Evolutionary conservation across 2,797 vertebrate genomes (phyloP).

Genomic region (Meriones psammophilus): DNA sequence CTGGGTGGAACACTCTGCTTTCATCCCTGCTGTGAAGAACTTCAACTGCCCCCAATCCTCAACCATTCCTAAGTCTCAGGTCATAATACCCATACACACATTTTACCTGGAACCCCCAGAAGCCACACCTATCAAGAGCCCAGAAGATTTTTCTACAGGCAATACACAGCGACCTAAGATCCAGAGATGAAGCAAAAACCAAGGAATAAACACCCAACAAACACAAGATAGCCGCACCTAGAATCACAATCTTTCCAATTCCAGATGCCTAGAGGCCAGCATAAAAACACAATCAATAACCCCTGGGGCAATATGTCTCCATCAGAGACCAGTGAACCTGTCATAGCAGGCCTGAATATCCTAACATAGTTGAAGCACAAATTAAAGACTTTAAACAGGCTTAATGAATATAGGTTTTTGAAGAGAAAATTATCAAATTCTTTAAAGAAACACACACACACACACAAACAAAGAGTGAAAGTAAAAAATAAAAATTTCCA

Average conservation of each 20-base stretch:
- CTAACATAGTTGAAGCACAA: background rate
- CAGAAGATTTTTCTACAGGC: background rate
- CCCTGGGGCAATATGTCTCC: background rate
- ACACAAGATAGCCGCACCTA: too few relatives aligned
- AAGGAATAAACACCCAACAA: background rate
- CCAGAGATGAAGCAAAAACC: background rate
- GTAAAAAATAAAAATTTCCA: too few relatives aligned
- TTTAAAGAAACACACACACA: background rate
- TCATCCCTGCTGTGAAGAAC: background rate
- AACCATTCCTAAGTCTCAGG: background rate
- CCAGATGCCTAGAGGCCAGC: background rate
- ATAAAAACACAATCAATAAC: background rate
- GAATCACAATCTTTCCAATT: too few relatives aligned
- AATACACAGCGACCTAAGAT: background rate
- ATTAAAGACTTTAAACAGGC: background rate
- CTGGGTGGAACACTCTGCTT: background rate
- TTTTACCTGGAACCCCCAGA: too few relatives aligned
- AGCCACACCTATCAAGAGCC: too few relatives aligned
- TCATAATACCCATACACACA: background rate
- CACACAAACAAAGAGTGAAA: background rate
- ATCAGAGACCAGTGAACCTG: background rate
- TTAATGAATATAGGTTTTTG: background rate
- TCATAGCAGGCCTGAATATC: background rate
- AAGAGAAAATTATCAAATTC: background rate
- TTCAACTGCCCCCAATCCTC: background rate